Conservation (phyloP, 2,888 invertebrate genomes). For the Rotaria socialis region DNA sequence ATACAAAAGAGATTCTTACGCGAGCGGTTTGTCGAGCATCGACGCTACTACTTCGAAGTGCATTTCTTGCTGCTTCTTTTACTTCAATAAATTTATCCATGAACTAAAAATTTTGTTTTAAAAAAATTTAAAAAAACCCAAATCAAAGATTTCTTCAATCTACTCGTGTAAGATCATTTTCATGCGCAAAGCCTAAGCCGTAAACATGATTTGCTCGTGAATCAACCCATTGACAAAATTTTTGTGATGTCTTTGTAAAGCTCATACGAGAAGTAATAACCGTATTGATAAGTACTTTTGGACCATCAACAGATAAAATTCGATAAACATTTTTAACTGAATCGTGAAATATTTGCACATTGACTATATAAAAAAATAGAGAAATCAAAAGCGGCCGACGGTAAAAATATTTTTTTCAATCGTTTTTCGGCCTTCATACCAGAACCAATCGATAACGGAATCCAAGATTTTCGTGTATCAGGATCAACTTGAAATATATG, state of each 20-base stretch:
- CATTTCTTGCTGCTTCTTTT: neutral
- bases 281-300: slow-evolving; percentile 84
- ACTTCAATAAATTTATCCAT: slow-evolving; percentile 8
- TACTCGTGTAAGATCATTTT: slow-evolving; percentile 73
- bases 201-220: slow-evolving; percentile 92
- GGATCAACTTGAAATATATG: slow-evolving; percentile 99
- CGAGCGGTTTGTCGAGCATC: neutral
- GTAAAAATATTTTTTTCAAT: neutral
- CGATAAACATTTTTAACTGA: slow-evolving; percentile 87
- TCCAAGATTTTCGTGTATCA: slow-evolving; percentile 95
- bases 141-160: too few species aligned
- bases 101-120: neutral
- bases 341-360: slow-evolving; percentile 94
- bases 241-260: slow-evolving; percentile 95
- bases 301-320: slow-evolving; percentile 93
- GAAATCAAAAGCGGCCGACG: too few species aligned
- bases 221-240: slow-evolving; percentile 98
- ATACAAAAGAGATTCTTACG: neutral
- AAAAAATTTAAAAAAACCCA: neutral
- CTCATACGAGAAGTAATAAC: slow-evolving; percentile 96
- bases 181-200: slow-evolving; percentile 88
- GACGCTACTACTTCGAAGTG: neutral
- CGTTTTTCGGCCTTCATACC: neutral
- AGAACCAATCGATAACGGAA: slow-evolving; percentile 68
- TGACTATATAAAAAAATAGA: slow-evolving; percentile 65